Conservation (phyloP, 2,888 invertebrate genomes). For the Rosalia funebris region DNA sequence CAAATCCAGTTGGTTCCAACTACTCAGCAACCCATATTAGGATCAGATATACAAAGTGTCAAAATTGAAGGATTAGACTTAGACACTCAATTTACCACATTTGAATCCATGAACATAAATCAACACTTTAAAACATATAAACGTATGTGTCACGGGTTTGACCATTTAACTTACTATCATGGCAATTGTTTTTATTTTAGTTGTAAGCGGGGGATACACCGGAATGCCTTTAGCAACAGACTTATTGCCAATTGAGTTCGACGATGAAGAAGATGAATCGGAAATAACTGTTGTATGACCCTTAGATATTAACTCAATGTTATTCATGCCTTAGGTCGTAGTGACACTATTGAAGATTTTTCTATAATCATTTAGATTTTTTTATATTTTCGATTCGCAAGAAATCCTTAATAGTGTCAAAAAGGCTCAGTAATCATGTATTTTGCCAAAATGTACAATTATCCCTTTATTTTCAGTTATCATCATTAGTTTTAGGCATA, state of each 20-base stretch:
- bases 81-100: constrained; percentile 49
- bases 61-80: constrained; percentile 51
- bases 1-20: constrained; percentile 50
- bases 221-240: constrained; percentile 47
- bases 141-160: constrained; percentile 44
- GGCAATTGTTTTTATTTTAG: constrained; percentile 24
- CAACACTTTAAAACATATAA: constrained; percentile 50
- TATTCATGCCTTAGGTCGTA: constrained; percentile 16
- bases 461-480: constrained; percentile 3
- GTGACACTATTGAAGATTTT: constrained; percentile 17
- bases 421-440: not conserved
- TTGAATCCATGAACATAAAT: constrained; percentile 43
- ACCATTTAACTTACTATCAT: constrained; percentile 3
- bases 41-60: constrained; percentile 50
- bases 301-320: constrained; percentile 29
- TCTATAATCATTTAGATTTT: not conserved
- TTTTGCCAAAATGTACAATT: constrained; percentile 14
- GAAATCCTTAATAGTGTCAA: constrained; percentile 13
- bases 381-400: not conserved
- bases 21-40: constrained; percentile 38
- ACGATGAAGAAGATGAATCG: constrained; percentile 55
- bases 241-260: constrained; percentile 48
- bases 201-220: constrained; percentile 47
- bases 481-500: not conserved
- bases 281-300: constrained; percentile 59